phyloP scores from a whole-genome alignment of 2,888 invertebrate genomes.

The Dione vanillae region DNA sequence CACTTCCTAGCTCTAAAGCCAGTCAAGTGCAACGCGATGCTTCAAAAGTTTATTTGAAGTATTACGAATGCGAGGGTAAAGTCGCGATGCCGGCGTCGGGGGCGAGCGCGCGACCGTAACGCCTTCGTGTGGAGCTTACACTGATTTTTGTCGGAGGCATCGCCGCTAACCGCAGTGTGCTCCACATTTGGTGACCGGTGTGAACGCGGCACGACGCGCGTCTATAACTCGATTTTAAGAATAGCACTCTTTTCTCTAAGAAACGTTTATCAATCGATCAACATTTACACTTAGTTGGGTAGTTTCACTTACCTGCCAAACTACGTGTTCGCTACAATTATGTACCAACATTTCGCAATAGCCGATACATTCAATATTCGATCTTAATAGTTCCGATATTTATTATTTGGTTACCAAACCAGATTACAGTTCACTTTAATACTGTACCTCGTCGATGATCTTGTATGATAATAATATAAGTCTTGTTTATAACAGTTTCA shows the following conservation, averaged over 20 bases:
- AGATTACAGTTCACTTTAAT: slow-evolving; percentile 46
- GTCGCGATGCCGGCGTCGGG: slow-evolving; percentile 49
- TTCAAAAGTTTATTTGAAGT: slow-evolving; percentile 47
- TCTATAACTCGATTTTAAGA: slow-evolving; percentile 64
- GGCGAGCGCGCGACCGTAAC: slow-evolving; percentile 69
- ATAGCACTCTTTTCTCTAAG: slow-evolving; percentile 57
- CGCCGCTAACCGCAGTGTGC: slow-evolving; percentile 72
- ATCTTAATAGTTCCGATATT: slow-evolving; percentile 61
- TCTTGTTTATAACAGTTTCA: slow-evolving; percentile 33
- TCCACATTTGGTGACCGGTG: slow-evolving; percentile 82
- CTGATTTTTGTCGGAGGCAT: slow-evolving; percentile 83
- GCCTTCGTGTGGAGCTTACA: slow-evolving; percentile 78
- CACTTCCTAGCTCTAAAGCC: slow-evolving; percentile 50
- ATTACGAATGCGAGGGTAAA: slow-evolving; percentile 52
- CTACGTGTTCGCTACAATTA: slow-evolving; percentile 72
- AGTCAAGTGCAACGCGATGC: slow-evolving; percentile 41
- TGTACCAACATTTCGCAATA: slow-evolving; percentile 65
- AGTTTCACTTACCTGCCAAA: slow-evolving; percentile 65
- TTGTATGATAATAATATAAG: slow-evolving; percentile 40
- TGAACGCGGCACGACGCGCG: slow-evolving; percentile 65
- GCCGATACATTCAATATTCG: slow-evolving; percentile 61
- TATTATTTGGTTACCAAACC: slow-evolving; percentile 52
- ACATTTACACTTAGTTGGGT: slow-evolving; percentile 66
- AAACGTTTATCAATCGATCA: slow-evolving; percentile 56
- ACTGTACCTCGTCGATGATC: slow-evolving; percentile 32